Evolutionary conservation across 1,140 invertebrate species (phyloP), one percentile per base, ranked within the genome.

Genomic region (Holcopasites calliopsidis): DNA sequence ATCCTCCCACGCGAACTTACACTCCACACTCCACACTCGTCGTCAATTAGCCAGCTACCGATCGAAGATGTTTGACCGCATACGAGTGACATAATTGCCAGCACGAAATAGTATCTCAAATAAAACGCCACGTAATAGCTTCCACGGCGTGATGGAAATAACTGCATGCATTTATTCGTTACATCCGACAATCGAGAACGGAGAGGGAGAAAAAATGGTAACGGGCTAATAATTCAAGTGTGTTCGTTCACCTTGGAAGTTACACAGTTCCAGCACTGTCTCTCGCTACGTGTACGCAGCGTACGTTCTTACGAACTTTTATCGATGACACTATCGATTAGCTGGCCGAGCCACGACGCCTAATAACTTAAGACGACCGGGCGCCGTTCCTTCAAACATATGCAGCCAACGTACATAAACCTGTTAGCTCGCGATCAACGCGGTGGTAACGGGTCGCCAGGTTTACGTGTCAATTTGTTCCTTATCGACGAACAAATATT

Each of bases 391-490:
- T 47, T 47, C 42, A 58, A 58, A 57, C 40, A n/a, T n/a, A n/a
- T n/a, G n/a, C n/a, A n/a, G n/a, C n/a, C n/a, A n/a, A 47, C n/a
- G 21, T 47, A 35, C 21, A 21, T 60, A 61, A 61, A 71, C 68
- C 60, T 74, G 52, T 62, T 73, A 54, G 61, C 33, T 33, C 62
- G 55, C 40, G 61, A 38, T 52, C 71, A 57, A 47, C 64, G 57
- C 57, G 64, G 28, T 21, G 42, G 68, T 70, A 65, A 57, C 26
- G 28, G 35, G 62, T 65, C 35, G 71, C 50, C 71, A 66, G 66
- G 71, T 74, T 74, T 66, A 66, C 61, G 71, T 74, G 71, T 74
- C 71, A 57, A 74, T 74, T 74, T 55, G 28, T 54, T 74, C 52
- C 38, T 74, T 74, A 74, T 74, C 71, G 50, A 31, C 7, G 61